A percentile compares a stretch with the other conserved stretches of the same genome.
phyloP scores from a whole-genome alignment of 2,797 vertebrate species.

The Lacerta agilis region DNA sequence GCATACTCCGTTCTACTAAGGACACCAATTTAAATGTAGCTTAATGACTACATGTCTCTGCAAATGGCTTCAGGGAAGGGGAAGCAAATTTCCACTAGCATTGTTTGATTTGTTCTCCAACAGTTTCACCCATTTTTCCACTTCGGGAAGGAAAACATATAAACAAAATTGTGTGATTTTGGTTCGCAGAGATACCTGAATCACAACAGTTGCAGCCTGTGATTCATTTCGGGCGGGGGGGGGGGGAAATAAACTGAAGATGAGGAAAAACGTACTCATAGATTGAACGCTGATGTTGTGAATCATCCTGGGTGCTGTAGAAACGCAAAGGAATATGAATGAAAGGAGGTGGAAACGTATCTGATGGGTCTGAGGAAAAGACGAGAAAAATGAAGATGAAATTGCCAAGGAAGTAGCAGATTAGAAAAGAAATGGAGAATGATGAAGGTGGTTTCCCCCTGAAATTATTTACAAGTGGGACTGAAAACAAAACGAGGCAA shows the following conservation, averaged over 20 bases:
- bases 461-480: background rate
- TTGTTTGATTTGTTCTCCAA: background rate
- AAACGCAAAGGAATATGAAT: background rate
- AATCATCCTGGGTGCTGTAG: background rate
- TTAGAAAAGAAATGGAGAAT: background rate
- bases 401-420: background rate
- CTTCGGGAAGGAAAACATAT: background rate
- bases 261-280: background rate
- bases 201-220: background rate
- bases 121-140: background rate
- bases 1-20: background rate
- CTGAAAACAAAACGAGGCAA: background rate
- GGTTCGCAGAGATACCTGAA: background rate
- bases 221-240: background rate
- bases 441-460: too few species aligned
- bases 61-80: background rate
- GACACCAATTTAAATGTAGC: background rate
- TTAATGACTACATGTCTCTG: background rate
- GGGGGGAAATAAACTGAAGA: background rate
- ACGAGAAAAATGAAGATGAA: background rate
- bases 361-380: background rate
- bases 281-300: background rate
- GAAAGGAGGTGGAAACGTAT: background rate
- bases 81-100: background rate
- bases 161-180: background rate